phyloP scores from a whole-genome alignment of 2,113 vertebrate species.

The Leptosomus discolor region DNA sequence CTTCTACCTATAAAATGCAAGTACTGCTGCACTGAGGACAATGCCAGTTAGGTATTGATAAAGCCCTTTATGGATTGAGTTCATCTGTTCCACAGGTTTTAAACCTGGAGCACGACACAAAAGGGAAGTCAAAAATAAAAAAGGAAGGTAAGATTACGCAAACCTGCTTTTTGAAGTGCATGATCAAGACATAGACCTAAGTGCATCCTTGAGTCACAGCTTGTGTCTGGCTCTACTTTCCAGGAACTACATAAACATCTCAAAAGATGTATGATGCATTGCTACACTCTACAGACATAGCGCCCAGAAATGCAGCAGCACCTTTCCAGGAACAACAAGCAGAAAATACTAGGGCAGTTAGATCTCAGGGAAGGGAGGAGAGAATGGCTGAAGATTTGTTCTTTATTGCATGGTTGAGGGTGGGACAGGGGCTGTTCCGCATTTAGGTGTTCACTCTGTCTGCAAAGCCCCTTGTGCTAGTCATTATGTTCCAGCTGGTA shows the following conservation, averaged over 20 bases:
- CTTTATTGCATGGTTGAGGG: not conserved
- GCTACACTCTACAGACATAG: not conserved
- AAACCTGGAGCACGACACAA: not conserved
- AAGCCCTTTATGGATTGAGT: not conserved
- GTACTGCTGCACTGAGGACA: not conserved
- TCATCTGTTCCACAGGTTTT: not conserved
- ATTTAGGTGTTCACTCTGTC: not conserved
- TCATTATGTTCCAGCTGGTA: not conserved
- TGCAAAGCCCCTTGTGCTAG: not conserved
- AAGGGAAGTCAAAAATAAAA: not conserved
- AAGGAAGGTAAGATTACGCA: not conserved
- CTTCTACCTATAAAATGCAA: not conserved
- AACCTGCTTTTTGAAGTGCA: not conserved
- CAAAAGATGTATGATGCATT: not conserved
- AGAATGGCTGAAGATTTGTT: not conserved
- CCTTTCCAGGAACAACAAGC: not conserved
- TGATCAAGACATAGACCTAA: not conserved
- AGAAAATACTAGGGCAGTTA: not conserved
- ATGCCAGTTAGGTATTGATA: not conserved
- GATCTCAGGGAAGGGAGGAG: not conserved
- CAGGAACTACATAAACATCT: not conserved
- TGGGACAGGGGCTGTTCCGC: too few relatives aligned
- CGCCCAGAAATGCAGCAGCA: not conserved
- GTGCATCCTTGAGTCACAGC: not conserved
- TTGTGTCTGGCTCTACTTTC: not conserved